These are phyloP conservation scores for Leptinotarsa undecemlineata DNA, from an alignment of 1,140 invertebrate genomes.

Conservation along the genomic window DNA sequence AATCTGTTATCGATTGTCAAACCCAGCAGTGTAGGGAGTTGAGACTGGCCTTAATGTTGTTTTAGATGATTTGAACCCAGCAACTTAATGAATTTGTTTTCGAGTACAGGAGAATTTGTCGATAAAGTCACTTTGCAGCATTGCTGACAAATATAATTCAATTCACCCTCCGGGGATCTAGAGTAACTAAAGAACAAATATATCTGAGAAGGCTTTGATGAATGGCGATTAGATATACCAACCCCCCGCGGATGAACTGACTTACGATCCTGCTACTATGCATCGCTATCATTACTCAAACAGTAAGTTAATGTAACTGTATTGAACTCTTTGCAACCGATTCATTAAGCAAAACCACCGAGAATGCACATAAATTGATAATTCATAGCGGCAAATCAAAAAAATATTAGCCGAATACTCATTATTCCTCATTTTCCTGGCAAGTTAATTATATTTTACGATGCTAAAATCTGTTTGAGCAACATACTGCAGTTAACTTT, in stretches of 20 bases:
- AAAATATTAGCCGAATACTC: constrained; percentile 6
- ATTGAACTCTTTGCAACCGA: not conserved
- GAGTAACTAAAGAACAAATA: not conserved
- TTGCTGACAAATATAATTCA: no score
- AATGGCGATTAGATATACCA: not conserved
- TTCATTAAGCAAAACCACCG: not conserved
- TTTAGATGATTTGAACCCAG: no score
- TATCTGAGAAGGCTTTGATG: not conserved
- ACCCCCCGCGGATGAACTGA: not conserved
- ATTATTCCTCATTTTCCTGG: constrained; percentile 8
- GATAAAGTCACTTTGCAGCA: no score
- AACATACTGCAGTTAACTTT: constrained; percentile 19
- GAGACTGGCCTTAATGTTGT: no score
- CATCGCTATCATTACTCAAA: not conserved
- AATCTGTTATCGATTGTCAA: no score
- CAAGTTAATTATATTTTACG: constrained; percentile 21
- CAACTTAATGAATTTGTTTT: no score
- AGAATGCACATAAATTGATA: constrained; percentile 16
- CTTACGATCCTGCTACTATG: not conserved
- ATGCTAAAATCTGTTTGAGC: constrained; percentile 16
- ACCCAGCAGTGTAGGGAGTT: no score
- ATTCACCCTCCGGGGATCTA: not conserved
- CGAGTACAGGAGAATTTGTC: no score
- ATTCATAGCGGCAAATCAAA: not conserved
- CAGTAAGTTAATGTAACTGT: not conserved